These are phyloP conservation scores for Podarcis muralis DNA, from an alignment of 2,113 vertebrate genomes.

Conservation along the genomic window DNA sequence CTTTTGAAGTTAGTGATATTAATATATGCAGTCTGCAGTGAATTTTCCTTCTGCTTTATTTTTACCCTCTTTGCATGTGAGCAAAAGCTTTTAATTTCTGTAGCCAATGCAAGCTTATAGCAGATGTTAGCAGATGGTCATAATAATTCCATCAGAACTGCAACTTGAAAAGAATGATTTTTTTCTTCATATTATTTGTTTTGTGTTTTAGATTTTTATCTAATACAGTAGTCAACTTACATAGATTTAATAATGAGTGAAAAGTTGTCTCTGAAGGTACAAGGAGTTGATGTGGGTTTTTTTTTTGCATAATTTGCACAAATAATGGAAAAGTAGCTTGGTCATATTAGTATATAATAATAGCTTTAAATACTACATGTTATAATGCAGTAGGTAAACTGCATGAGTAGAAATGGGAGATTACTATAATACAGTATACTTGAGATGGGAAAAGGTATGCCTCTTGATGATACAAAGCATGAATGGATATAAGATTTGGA, in stretches of 20 bases:
- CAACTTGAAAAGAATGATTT: neutral
- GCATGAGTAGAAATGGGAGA: neutral
- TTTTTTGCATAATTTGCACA: conserved; percentile 7
- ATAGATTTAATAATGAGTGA: conserved; percentile 5
- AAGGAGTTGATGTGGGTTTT: neutral
- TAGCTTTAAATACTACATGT: conserved; percentile 8
- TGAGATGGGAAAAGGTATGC: neutral
- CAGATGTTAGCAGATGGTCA: conserved; percentile 15
- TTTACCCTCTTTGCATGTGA: conserved; percentile 21
- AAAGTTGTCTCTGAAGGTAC: neutral
- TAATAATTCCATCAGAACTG: neutral
- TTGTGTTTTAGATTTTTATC: neutral
- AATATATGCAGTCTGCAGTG: neutral
- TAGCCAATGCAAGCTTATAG: conserved; percentile 20
- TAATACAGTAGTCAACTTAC: neutral
- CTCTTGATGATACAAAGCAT: neutral
- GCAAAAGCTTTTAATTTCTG: conserved; percentile 21
- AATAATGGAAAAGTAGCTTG: neutral
- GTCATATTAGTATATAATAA: neutral
- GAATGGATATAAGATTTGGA: conserved; percentile 26
- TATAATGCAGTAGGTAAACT: neutral
- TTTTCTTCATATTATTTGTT: conserved; percentile 13
- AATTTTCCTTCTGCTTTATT: neutral
- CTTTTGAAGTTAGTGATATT: neutral
- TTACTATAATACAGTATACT: neutral